A percentile compares a stretch with the other conserved stretches of the same genome.
Conservation (phyloP, 2,888 invertebrate species). For the Orchesella flavescens region DNA sequence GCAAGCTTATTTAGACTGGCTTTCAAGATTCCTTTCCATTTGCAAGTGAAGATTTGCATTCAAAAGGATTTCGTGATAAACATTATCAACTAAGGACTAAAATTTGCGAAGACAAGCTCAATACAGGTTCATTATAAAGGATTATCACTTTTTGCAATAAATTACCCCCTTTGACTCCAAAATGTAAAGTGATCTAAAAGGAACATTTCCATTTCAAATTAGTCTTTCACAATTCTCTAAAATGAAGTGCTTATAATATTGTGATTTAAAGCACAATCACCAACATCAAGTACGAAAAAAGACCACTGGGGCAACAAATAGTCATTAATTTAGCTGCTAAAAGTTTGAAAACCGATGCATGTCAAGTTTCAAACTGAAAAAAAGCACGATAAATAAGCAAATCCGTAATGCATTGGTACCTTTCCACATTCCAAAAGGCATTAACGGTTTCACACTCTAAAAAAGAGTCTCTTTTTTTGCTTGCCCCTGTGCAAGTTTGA, state of each 20-base stretch:
- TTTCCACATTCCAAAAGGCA: conserved; percentile 56
- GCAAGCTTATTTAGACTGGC: conserved; percentile 9
- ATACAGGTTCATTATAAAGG: background rate
- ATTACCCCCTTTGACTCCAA: conserved; percentile 1
- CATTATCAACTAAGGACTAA: background rate
- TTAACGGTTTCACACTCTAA: conserved; percentile 50
- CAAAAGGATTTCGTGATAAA: background rate
- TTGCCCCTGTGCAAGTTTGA: conserved; percentile 19
- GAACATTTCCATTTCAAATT: conserved; percentile 17
- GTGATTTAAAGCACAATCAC: background rate
- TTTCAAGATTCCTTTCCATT: conserved; percentile 13
- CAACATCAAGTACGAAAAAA: conserved; percentile 17
- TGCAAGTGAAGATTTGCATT: background rate
- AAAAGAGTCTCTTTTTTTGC: conserved; percentile 38
- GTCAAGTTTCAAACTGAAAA: conserved; percentile 21
- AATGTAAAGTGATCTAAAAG: conserved; percentile 4
- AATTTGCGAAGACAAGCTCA: background rate
- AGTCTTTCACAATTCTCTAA: background rate
- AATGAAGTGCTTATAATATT: conserved; percentile 2
- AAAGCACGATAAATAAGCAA: conserved; percentile 41
- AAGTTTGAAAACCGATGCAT: conserved; percentile 9
- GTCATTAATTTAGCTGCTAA: conserved; percentile 31
- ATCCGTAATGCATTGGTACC: conserved; percentile 7
- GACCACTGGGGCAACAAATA: conserved; percentile 48
- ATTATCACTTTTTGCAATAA: background rate